Percentiles rank a stretch among this genome's conserved stretches.
Evolutionary conservation across 2,113 vertebrate species (phyloP).

Genomic region (Hippocampus guttulatus): DNA sequence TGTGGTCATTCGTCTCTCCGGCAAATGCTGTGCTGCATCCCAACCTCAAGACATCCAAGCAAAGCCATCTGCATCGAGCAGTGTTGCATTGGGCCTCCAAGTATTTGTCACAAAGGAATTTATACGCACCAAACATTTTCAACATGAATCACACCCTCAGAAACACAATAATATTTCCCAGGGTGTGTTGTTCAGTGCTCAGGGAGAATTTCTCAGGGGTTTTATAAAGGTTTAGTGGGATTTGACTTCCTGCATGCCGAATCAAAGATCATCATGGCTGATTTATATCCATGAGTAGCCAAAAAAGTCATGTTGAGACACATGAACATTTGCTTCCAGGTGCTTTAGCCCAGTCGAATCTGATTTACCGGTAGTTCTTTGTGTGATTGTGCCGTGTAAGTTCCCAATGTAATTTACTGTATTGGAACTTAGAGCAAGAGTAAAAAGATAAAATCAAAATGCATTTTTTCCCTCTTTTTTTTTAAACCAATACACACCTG

Average conservation of each 20-base stretch:
- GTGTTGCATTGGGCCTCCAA: constrained; percentile 21
- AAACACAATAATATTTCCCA: constrained; percentile 38
- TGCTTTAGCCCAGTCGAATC: constrained; percentile 14
- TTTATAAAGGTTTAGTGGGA: constrained; percentile 20
- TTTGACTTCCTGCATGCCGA: constrained; percentile 19
- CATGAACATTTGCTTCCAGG: constrained; percentile 20
- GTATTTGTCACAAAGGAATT: constrained; percentile 19
- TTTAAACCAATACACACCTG: neutral
- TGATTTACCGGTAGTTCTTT: constrained; percentile 17
- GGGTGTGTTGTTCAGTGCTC: constrained; percentile 10
- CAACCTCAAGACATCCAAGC: constrained; percentile 2
- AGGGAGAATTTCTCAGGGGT: constrained; percentile 20
- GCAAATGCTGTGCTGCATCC: no score
- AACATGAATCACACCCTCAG: constrained; percentile 45
- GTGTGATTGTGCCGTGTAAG: neutral
- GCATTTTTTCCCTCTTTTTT: neutral
- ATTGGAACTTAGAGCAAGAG: neutral
- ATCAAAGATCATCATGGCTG: constrained; percentile 29
- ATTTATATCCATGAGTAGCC: constrained; percentile 28
- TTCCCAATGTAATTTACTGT: neutral
- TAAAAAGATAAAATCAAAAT: neutral
- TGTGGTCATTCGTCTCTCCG: no score
- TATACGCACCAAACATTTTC: constrained; percentile 9
- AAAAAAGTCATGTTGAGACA: constrained; percentile 19
- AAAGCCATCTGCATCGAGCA: constrained; percentile 17